Percentiles rank a stretch among this genome's conserved stretches.
These are phyloP conservation scores for Biston stratarius DNA, from an alignment of 2,888 invertebrate genomes.

Conservation along the genomic window DNA sequence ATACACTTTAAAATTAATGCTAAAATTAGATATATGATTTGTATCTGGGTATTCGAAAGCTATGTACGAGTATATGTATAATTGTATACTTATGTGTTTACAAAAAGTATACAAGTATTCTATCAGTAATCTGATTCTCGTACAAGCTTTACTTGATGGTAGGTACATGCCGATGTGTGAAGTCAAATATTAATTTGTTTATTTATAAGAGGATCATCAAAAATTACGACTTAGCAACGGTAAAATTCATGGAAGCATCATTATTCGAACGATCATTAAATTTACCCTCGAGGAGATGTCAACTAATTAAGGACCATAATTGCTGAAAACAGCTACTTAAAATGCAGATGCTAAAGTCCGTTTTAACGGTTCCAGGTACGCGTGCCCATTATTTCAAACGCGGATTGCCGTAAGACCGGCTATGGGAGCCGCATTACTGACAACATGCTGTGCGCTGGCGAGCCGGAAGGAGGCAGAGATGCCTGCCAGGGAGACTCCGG, in stretches of 20 bases:
- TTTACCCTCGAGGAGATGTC: not conserved
- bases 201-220: not conserved
- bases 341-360: conserved; percentile 1
- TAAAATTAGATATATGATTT: too few species aligned
- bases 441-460: conserved; percentile 94
- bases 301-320: conserved; percentile 11
- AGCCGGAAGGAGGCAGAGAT: conserved; percentile 90
- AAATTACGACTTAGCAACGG: not conserved
- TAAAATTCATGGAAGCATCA: not conserved
- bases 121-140: too few species aligned
- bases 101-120: too few species aligned
- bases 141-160: too few species aligned
- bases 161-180: too few species aligned
- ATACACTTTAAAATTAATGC: too few species aligned
- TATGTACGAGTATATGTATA: too few species aligned
- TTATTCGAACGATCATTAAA: not conserved
- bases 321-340: conserved; percentile 11
- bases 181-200: too few species aligned
- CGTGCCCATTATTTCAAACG: conserved; percentile 80
- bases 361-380: conserved; percentile 63
- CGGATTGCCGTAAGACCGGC: conserved; percentile 88
- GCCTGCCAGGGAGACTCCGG: conserved; percentile 95
- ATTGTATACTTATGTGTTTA: too few species aligned
- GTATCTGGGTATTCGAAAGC: too few species aligned
- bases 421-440: conserved; percentile 91